Base-by-base conservation (phyloP, 1,140 invertebrate species). In the Helicoverpa armigera region DNA sequence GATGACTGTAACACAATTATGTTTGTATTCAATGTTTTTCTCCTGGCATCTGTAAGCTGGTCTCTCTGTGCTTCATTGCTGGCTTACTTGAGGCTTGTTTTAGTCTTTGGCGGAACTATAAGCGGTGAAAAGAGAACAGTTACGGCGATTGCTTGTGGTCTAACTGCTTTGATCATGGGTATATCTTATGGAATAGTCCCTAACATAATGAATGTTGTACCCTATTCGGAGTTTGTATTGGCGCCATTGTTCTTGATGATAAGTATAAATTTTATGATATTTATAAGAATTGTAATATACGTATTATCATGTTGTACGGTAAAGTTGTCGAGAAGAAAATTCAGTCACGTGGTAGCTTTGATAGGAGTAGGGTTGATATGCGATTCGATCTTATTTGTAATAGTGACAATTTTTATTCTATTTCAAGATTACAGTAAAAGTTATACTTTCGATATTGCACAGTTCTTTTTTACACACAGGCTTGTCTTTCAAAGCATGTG, bases 71-170 rank as follows among this genome's bases (percentile, higher is more conserved):
- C 83, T 12, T 79, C 82, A 18, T 11, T 86, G 13, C n/a, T 85
- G 2, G 83, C 85, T 3, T 88, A 86, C 54, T 54, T 82, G 31
- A 85, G 80, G 63, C 77, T 88, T 11, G 86, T 85, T 9, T 48
- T 86, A 35, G 16, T 83, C n/a, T 69, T 81, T 16, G 56, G 43
- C 3, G 82, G 79, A 48, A 85, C 83, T 58, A 83, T 86, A 3
- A 85, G 82, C 43, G 82, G 60, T 16, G 82, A 82, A 16, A 87
- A 85, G 31, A 72, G 81, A 69, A 84, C 76, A 29, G 51, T 29
- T 11, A 31, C 51, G 12, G 13, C 31, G 2, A 29, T 72, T 12
- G 13, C 23, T 2, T 31, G 54, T 31, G 13, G 48, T 14, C 5
- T 43, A 7, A 43, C 35, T 43, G 9, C 5, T 7, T 9, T 43